phyloP scores from a whole-genome alignment of 35 echinoderm and acorn worm genomes.

The Chiridota heheva region DNA sequence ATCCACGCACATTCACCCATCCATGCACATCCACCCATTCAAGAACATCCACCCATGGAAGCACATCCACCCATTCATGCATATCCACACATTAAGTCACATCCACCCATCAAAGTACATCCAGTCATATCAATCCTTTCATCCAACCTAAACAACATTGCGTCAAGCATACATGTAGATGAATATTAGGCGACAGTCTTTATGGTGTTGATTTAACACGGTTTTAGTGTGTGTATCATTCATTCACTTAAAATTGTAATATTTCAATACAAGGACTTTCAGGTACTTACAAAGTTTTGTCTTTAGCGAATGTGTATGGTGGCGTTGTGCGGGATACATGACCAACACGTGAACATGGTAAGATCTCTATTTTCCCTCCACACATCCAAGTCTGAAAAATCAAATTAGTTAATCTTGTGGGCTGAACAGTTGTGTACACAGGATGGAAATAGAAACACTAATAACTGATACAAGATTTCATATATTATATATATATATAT shows the following conservation, averaged over 20 bases:
- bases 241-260: conserved; percentile 63
- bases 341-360: conserved; percentile 83
- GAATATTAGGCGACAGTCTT: conserved; percentile 72
- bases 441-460: neutral
- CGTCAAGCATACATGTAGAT: conserved; percentile 42
- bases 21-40: too few relatives aligned
- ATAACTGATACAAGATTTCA: neutral
- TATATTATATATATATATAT: neutral
- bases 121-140: neutral
- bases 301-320: conserved; percentile 76
- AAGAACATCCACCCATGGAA: too few relatives aligned
- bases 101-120: too few relatives aligned
- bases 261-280: too few relatives aligned
- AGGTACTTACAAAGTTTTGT: too few relatives aligned
- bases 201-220: conserved; percentile 76
- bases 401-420: neutral
- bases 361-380: conserved; percentile 74
- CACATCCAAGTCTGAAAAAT: conserved; percentile 88
- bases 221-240: conserved; percentile 67
- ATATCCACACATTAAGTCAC: too few relatives aligned
- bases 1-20: too few relatives aligned
- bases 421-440: neutral
- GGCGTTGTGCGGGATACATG: conserved; percentile 81
- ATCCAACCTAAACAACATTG: neutral
- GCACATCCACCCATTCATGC: too few relatives aligned